These are phyloP conservation scores for Drosophila kokeensis DNA, from an alignment of 2,888 invertebrate genomes.

Conservation along the genomic window DNA sequence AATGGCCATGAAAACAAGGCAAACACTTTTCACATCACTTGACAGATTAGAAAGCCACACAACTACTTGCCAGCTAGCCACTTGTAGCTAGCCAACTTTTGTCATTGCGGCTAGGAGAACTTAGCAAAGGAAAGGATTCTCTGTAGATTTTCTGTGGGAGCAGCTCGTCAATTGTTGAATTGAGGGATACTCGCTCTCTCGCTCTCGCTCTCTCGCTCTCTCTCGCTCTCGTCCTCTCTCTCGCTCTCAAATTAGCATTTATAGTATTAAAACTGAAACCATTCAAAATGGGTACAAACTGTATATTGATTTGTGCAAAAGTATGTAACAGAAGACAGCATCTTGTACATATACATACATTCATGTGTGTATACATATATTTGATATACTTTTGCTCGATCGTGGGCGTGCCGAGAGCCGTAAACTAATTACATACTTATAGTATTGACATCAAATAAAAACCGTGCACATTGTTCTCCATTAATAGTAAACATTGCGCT, in stretches of 20 bases:
- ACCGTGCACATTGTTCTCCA: constrained; percentile 19
- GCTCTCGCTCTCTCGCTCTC: neutral
- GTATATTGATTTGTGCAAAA: neutral
- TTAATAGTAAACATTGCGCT: constrained; percentile 16
- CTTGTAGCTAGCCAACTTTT: neutral
- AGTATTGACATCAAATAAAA: constrained; percentile 29
- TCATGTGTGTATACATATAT: too few relatives aligned
- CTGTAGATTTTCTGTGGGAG: neutral
- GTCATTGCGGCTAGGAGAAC: neutral
- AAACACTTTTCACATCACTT: neutral
- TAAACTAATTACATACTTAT: constrained; percentile 19
- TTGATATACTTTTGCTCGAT: constrained; percentile 17
- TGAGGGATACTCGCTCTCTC: too few relatives aligned
- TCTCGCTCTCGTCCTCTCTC: too few relatives aligned
- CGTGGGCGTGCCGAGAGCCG: constrained; percentile 26
- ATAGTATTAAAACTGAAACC: too few relatives aligned
- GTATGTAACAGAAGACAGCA: neutral
- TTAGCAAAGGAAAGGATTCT: neutral
- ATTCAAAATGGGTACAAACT: too few relatives aligned
- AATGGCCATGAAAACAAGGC: constrained; percentile 51
- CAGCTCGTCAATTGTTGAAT: too few relatives aligned
- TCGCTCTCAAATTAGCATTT: too few relatives aligned
- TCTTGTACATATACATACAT: too few relatives aligned
- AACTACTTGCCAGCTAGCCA: neutral
- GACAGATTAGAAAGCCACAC: constrained; percentile 5